phyloP scores from a whole-genome alignment of 2,113 vertebrate species.

The Scytalopus superciliaris region DNA sequence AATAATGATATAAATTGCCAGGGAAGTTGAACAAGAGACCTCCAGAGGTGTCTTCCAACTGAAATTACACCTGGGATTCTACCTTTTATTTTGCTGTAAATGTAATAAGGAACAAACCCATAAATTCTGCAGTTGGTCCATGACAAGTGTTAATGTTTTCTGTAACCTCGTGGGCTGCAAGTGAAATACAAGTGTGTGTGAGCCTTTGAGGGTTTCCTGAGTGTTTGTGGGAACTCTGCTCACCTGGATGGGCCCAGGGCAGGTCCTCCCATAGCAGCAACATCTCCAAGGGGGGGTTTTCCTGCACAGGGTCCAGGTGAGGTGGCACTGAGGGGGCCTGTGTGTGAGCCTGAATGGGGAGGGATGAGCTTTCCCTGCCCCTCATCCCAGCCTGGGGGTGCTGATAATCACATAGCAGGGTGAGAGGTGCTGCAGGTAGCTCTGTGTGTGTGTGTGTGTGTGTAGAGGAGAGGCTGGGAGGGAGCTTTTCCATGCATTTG shows the following conservation, averaged over 20 bases:
- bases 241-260: neutral
- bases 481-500: conserved; percentile 31
- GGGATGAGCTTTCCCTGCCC: neutral
- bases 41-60: neutral
- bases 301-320: neutral
- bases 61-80: neutral
- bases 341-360: neutral
- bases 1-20: neutral
- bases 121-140: neutral
- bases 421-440: neutral
- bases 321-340: neutral
- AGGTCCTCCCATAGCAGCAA: neutral
- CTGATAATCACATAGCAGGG: neutral
- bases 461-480: neutral
- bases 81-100: neutral
- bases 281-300: neutral
- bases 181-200: neutral
- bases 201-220: neutral
- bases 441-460: neutral
- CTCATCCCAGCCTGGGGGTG: accelerated
- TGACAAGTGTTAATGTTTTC: neutral
- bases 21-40: neutral
- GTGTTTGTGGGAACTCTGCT: neutral
- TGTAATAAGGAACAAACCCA: neutral
- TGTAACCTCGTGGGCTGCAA: neutral